phyloP scores from a whole-genome alignment of 2,113 vertebrate genomes.

The Microcebus griseorufus region DNA sequence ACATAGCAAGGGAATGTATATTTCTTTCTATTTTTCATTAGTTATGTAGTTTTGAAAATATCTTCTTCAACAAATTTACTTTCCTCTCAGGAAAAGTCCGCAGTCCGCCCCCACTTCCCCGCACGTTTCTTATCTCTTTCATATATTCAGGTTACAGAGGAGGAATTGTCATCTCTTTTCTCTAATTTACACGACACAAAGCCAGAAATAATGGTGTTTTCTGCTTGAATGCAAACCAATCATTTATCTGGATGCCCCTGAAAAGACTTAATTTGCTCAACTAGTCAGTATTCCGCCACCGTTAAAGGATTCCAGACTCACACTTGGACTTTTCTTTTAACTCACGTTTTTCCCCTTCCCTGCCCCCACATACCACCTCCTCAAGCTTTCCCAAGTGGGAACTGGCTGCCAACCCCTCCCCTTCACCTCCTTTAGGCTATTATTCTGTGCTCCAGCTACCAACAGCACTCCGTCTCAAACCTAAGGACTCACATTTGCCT shows the following conservation, averaged over 20 bases:
- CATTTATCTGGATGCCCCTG: slow-evolving; percentile 77
- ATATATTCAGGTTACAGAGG: slow-evolving; percentile 5
- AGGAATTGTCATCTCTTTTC: slow-evolving; percentile 70
- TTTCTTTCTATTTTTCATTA: not conserved
- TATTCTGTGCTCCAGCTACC: slow-evolving; percentile 77
- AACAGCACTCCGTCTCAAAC: slow-evolving; percentile 46
- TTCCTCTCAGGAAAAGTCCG: slow-evolving; percentile 51
- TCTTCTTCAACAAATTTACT: slow-evolving; percentile 69
- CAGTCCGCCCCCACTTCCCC: slow-evolving; percentile 59
- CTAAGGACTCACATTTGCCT: slow-evolving; percentile 57
- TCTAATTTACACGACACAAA: slow-evolving; percentile 62
- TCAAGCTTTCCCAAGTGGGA: slow-evolving; percentile 71
- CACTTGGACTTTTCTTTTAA: slow-evolving; percentile 83
- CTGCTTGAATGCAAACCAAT: slow-evolving; percentile 84
- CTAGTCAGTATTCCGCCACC: slow-evolving; percentile 84
- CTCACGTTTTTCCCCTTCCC: slow-evolving; percentile 76
- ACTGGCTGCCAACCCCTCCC: slow-evolving; percentile 45
- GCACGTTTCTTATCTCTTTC: slow-evolving; percentile 23
- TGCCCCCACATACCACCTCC: slow-evolving; percentile 58
- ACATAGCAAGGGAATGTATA: not conserved
- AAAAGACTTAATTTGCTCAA: slow-evolving; percentile 85
- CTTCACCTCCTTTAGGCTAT: slow-evolving; percentile 62
- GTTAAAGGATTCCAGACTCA: slow-evolving; percentile 79
- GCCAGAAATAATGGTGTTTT: slow-evolving; percentile 84
- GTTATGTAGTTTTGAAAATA: slow-evolving; percentile 18